Evolutionary conservation across 1,140 invertebrate genomes (phyloP), one percentile per base, ranked within the genome.

Genomic region (Brachionus paranguensis): DNA sequence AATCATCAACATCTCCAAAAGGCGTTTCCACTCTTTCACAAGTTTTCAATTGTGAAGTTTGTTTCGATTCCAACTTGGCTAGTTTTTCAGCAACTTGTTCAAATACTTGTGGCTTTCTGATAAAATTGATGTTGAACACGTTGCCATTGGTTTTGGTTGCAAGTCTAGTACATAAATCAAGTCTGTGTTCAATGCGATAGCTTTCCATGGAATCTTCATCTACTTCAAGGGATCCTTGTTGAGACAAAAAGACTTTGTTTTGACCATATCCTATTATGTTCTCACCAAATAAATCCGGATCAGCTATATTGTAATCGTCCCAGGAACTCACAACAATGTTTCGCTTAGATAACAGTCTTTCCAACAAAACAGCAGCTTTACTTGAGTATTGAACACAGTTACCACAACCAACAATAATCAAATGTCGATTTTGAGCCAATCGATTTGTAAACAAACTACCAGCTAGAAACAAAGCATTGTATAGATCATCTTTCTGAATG

Each of bases 1-100:
- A 68, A 41, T 81, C 78, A 68, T 68, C 64, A 60, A 81, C 78
- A 81, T 81, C 78, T 12, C 78, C 78, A 41, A 60, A 81, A 14
- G 53, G 78, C 0, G 78, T 81, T 29, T 81, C 78, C 0, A 81
- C 64, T 81, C 78, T 27, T 47, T 81, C 78, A 29, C 78, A 81
- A 37, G 78, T 20, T 27, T 33, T 29, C 10, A 81, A 12, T 45
- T 11, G 24, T 2, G 20, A n/a, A 17, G 55, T 17, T 29, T 81
- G 37, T 24, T 45, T 37, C 0, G 78, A 17, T 12, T 8, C 29
- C n/a, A 20, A n/a, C 20, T 64, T 27, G n/a, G 33, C 8, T 3
- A 81, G n/a, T 64, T 60, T 45, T 24, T 45, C 11, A 20, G 37
- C 64, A 17, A 81, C 33, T 41, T 81, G 50, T 14, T 81, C 53